These are phyloP conservation scores for Rugalucina vietnamica DNA, from an alignment of 2,888 invertebrate genomes.

Conservation along the genomic window DNA sequence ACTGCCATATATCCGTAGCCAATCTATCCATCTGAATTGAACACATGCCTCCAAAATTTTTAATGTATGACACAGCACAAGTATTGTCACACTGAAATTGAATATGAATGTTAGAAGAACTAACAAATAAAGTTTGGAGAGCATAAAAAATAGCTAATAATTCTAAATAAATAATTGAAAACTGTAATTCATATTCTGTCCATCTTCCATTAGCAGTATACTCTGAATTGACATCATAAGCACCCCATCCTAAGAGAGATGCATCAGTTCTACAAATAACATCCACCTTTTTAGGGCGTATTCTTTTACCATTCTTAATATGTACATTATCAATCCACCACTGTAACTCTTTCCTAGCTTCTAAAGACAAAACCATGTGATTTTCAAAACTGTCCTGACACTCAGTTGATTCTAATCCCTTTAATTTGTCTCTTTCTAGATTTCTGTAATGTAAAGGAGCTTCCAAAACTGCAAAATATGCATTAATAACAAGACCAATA, in stretches of 20 bases:
- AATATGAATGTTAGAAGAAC: constrained; percentile 19
- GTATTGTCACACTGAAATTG: constrained; percentile 40
- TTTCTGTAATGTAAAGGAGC: constrained; percentile 40
- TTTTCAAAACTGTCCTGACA: no score
- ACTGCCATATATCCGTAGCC: constrained; percentile 15
- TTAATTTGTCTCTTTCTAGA: constrained; percentile 38
- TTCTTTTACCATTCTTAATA: neutral
- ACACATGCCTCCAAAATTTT: constrained; percentile 45
- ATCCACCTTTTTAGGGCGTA: neutral
- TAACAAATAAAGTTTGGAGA: constrained; percentile 26
- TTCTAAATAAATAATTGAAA: constrained; percentile 43
- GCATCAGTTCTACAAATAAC: neutral
- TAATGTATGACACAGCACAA: constrained; percentile 37
- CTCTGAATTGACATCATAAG: neutral
- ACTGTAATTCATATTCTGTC: constrained; percentile 9
- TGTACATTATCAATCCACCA: neutral
- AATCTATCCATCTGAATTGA: neutral
- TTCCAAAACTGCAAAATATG: constrained; percentile 33
- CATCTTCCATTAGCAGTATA: constrained; percentile 29
- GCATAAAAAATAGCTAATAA: constrained; percentile 37
- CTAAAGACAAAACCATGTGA: no score
- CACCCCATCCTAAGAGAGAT: no score
- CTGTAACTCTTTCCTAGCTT: neutral
- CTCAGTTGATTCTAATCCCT: no score
- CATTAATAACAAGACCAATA: constrained; percentile 18